A percentile compares a stretch with the other conserved stretches of the same genome.
phyloP scores from a whole-genome alignment of 2,888 invertebrate species.

The Leptinotarsa juncta region DNA sequence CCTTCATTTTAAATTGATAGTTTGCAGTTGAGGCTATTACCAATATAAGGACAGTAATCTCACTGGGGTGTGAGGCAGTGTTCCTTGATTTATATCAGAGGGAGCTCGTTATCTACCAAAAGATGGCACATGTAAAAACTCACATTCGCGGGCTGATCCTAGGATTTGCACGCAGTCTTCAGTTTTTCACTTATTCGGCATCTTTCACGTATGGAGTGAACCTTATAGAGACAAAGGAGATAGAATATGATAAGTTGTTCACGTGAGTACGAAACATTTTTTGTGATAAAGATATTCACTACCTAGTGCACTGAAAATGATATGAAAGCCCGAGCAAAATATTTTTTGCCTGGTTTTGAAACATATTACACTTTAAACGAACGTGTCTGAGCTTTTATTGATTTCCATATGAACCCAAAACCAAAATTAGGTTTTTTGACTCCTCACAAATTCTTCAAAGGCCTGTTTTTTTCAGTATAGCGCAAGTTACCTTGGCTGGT shows the following conservation, averaged over 20 bases:
- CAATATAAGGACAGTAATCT: conserved; percentile 80
- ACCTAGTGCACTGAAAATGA: neutral
- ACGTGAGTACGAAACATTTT: conserved; percentile 69
- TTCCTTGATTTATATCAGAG: conserved; percentile 73
- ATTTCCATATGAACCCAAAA: too few species aligned
- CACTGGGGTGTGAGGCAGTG: conserved; percentile 75
- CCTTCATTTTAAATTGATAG: conserved; percentile 57
- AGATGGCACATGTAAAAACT: conserved; percentile 69
- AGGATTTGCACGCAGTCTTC: conserved; percentile 75
- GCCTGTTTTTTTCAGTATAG: conserved; percentile 69
- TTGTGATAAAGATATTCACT: neutral
- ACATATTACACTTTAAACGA: too few species aligned
- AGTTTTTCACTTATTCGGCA: conserved; percentile 76
- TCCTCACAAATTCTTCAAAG: conserved; percentile 54
- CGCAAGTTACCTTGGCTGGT: conserved; percentile 78
- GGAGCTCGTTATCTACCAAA: conserved; percentile 71
- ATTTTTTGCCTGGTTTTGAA: too few species aligned
- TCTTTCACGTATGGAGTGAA: conserved; percentile 79
- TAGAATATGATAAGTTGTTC: conserved; percentile 73
- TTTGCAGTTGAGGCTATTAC: conserved; percentile 81
- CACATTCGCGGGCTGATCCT: conserved; percentile 76
- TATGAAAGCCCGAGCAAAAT: neutral
- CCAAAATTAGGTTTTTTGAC: too few species aligned
- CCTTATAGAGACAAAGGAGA: conserved; percentile 71
- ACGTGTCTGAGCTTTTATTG: too few species aligned